Base-by-base conservation (phyloP, 2,797 vertebrate species). In the Spinibarbus caldwelli region DNA sequence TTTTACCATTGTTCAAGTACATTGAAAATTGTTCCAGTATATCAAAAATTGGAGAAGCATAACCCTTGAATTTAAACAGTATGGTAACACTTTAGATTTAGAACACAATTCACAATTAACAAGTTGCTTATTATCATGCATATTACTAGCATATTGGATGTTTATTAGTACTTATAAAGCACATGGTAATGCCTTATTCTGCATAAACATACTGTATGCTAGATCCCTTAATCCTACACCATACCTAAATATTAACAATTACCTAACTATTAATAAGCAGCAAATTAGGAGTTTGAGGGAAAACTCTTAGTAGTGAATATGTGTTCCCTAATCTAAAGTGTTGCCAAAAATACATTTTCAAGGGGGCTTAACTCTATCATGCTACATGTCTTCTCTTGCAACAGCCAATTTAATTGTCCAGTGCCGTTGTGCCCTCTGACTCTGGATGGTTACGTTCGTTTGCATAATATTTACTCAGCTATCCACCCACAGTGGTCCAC, bases 381-480 rank as follows among this genome's bases (percentile, higher is more conserved):
- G 38, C 68, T n/a, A 26, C 38, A 71, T 45, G n/a, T 45, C 41
- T 45, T 8, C n/a, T 71, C 14, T 71, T 29, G 41, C 14, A 45
- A 11, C 10, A 76, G 29, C 6, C 21, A 47, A 68, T 80, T 52
- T 1, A 68, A 54, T 52, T 54, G 45, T 70, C 45, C 31, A 80
- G 31, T 80, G 64, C 47, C 3, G 23, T 38, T 12, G n/a, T 66
- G 59, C 15, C 26, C n/a, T 79, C 57, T 81, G 79, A 12, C 34
- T 41, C 78, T 66, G 43, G 23, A 38, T 26, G 21, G n/a, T 52
- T 79, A 43, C 59, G 29, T 81, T 71, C 0, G 1, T 81, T 81
- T 81, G n/a, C n/a, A 81, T 81, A 31, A 57, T 70, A 54, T 71
- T 14, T 81, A 7, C 5, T 26, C n/a, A 31, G 29, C 14, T 57